Conservation (phyloP, 2,888 invertebrate species). For the Tachina lurida region DNA sequence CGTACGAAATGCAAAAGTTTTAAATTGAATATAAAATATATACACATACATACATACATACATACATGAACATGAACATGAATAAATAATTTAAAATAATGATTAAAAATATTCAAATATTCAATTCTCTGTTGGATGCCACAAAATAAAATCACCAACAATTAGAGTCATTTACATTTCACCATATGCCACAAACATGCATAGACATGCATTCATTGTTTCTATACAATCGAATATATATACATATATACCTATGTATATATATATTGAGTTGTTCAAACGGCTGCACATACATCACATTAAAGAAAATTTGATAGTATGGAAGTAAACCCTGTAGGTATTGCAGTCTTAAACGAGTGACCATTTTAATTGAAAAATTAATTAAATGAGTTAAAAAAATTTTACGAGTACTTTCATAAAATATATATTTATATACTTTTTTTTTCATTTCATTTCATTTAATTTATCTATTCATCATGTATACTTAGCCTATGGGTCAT, state of each 20-base stretch:
- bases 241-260: too few relatives aligned
- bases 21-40: too few relatives aligned
- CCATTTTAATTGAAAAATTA: too few relatives aligned
- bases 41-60: background rate
- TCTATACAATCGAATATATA: background rate
- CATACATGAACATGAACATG: background rate
- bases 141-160: constrained; percentile 59
- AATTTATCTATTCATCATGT: too few relatives aligned
- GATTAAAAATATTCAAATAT: constrained; percentile 36
- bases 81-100: constrained; percentile 34
- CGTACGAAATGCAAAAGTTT: background rate
- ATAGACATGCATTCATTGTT: constrained; percentile 25
- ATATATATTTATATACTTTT: too few relatives aligned
- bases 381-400: too few relatives aligned
- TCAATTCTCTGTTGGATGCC: constrained; percentile 23
- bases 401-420: too few relatives aligned
- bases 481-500: too few relatives aligned
- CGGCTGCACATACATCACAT: background rate
- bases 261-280: too few relatives aligned
- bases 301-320: background rate
- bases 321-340: background rate
- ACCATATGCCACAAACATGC: constrained; percentile 36
- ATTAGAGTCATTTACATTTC: constrained; percentile 65
- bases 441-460: too few relatives aligned
- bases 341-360: too few relatives aligned